Base-by-base conservation (phyloP, 2,888 invertebrate species). In the Tyria jacobaeae region DNA sequence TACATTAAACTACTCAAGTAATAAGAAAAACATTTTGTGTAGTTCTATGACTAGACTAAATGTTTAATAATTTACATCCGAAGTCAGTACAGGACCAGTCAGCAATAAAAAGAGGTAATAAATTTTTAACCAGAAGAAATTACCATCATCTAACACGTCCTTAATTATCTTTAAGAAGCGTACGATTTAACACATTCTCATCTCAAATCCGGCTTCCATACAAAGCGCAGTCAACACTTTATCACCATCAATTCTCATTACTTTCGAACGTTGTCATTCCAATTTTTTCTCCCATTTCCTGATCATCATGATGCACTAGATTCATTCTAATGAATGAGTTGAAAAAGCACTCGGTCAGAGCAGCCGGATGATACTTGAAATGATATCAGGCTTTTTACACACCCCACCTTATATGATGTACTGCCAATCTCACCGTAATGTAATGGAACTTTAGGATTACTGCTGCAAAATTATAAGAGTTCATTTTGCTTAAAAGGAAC, bases 321-420 rank as follows among this genome's bases (percentile, higher is more conserved):
- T 70, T 64, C 39, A 64, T 66, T 67, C 70, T 68, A 68, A 68
- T 57, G 64, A 65, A 70, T 52, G 52, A 48, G 9, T 34, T 58
- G 37, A 65, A 76, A 67, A 68, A 78, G 57, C 44, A 58, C 65
- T 54, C 37, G 35, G 39, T 44, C 59, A 14, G 34, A 52, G 27
- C 44, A 27, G n/a, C 21, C 17, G 37, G 55, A 58, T 54, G 49
- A 51, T 39, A 41, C 58, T 48, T 62, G 55, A 53, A 60, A 61
- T 35, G 60, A 64, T 44, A 54, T 57, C 24, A 10, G 21, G 50
- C 57, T 74, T 74, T 74, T 72, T 74, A 41, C 41, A 60, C 17
- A 57, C 27, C 52, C 52, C 41, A 25, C 62, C 67, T 41, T 73
- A 60, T 55, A 15, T 0, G 63, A 49, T n/a, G 53, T 24, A 1